A percentile compares a stretch with the other conserved stretches of the same genome.
Conservation (phyloP, 2,797 vertebrate genomes). For the Spondyliosoma cantharus region DNA sequence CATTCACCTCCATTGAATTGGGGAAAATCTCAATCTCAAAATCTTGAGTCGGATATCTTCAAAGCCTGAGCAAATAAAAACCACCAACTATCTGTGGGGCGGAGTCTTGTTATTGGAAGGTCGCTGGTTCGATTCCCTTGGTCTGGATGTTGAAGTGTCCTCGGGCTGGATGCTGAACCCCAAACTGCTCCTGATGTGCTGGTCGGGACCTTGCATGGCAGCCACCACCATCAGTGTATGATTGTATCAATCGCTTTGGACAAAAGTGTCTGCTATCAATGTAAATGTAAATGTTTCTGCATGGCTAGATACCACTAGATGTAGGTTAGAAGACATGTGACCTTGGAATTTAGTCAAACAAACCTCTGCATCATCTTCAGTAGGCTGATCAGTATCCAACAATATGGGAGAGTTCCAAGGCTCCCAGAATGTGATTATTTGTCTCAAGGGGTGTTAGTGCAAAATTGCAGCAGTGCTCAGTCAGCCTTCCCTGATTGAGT, state of each 20-base stretch:
- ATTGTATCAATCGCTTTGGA: too few relatives aligned
- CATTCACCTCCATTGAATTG: neutral
- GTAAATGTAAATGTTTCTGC: neutral
- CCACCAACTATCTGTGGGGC: too few relatives aligned
- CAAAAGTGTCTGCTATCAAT: too few relatives aligned
- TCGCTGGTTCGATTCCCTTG: too few relatives aligned
- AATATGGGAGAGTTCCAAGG: neutral
- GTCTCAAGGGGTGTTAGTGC: constrained; percentile 12
- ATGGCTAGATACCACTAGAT: neutral
- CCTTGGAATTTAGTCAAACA: neutral
- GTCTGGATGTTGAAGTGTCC: too few relatives aligned
- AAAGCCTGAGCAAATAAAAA: neutral
- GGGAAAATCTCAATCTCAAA: neutral
- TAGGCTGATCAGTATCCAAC: constrained; percentile 14
- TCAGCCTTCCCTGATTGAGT: constrained; percentile 32
- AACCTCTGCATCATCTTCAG: neutral
- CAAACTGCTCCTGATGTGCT: too few relatives aligned
- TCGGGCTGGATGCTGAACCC: too few relatives aligned
- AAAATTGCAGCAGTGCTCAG: constrained; percentile 19
- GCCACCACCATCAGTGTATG: too few relatives aligned
- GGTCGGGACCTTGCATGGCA: too few relatives aligned
- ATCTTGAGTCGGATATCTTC: neutral
- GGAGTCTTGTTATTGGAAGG: too few relatives aligned
- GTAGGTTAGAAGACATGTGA: neutral
- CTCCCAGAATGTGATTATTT: constrained; percentile 18